Evolutionary conservation across 2,888 invertebrate genomes (phyloP).

Genomic region (Brachyptera putata): DNA sequence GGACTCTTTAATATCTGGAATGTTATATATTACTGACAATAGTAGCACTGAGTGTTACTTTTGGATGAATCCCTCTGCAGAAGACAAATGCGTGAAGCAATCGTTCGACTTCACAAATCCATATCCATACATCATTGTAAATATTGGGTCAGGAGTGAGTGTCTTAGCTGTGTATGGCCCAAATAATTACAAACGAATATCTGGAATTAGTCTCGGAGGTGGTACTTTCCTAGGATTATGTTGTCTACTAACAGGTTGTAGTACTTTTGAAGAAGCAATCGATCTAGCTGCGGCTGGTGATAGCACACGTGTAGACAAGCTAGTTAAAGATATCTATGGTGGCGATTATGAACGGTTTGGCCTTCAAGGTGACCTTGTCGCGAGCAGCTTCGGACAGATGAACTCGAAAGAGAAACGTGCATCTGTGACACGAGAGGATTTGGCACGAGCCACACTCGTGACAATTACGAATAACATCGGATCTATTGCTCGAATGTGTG

Average conservation of each 20-base stretch:
- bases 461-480: slow-evolving; percentile 99
- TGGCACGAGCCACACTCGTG: slow-evolving; percentile 91
- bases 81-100: slow-evolving; percentile 58
- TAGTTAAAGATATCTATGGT: slow-evolving; percentile 95
- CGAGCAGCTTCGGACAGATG: slow-evolving; percentile 98
- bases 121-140: slow-evolving; percentile 81
- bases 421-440: slow-evolving; percentile 75
- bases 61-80: slow-evolving; percentile 78
- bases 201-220: slow-evolving; percentile 93
- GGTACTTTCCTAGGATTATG: slow-evolving; percentile 97
- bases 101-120: slow-evolving; percentile 56
- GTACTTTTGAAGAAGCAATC: slow-evolving; percentile 95
- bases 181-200: slow-evolving; percentile 84
- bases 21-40: slow-evolving; percentile 87
- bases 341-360: slow-evolving; percentile 92
- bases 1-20: too few relatives aligned
- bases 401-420: slow-evolving; percentile 78
- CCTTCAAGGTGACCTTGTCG: slow-evolving; percentile 89
- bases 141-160: slow-evolving; percentile 97
- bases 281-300: slow-evolving; percentile 89
- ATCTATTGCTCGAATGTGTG: slow-evolving; percentile 94
- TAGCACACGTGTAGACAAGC: slow-evolving; percentile 88
- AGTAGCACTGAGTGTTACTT: slow-evolving; percentile 92
- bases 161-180: slow-evolving; percentile 88
- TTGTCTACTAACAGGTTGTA: slow-evolving; percentile 92